phyloP scores from a whole-genome alignment of 2,113 vertebrate species.

The Sebastes schlegelii region DNA sequence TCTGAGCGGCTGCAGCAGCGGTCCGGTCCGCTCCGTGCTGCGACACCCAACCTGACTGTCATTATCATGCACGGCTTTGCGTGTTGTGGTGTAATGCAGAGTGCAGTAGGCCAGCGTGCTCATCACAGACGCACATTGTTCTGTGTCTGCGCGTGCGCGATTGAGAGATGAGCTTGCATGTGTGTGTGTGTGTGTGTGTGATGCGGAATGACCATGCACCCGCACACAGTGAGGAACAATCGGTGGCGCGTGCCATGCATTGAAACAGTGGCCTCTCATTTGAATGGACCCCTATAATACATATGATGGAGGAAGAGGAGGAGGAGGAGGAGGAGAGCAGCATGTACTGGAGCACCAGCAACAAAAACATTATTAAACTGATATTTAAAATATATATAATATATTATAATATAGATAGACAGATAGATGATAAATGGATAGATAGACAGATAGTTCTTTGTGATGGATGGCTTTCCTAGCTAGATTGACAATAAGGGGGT shows the following conservation, averaged over 20 bases:
- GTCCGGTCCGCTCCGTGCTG: conserved; percentile 34
- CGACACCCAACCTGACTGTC: conserved; percentile 1
- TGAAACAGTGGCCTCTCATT: conserved; percentile 22
- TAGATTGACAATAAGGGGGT: too few species aligned
- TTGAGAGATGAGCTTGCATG: not conserved
- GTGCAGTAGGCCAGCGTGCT: conserved; percentile 26
- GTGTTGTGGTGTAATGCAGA: conserved; percentile 17
- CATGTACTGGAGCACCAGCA: not conserved
- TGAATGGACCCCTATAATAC: conserved; percentile 19
- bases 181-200: conserved; percentile 17
- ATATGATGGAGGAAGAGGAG: not conserved
- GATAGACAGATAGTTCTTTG: too few species aligned
- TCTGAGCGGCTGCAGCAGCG: not conserved
- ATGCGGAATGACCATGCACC: conserved; percentile 66
- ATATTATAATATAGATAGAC: too few species aligned
- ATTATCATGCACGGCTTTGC: conserved; percentile 10
- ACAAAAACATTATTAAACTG: not conserved
- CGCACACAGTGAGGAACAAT: conserved; percentile 54
- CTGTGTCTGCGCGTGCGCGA: not conserved
- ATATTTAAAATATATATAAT: not conserved
- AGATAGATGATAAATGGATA: too few species aligned
- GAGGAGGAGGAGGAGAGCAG: not conserved
- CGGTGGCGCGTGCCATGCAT: conserved; percentile 63
- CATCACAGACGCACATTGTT: conserved; percentile 49
- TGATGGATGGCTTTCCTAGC: too few species aligned